Conservation (phyloP, 2,797 vertebrate genomes). For the Sebastes flavidus region DNA sequence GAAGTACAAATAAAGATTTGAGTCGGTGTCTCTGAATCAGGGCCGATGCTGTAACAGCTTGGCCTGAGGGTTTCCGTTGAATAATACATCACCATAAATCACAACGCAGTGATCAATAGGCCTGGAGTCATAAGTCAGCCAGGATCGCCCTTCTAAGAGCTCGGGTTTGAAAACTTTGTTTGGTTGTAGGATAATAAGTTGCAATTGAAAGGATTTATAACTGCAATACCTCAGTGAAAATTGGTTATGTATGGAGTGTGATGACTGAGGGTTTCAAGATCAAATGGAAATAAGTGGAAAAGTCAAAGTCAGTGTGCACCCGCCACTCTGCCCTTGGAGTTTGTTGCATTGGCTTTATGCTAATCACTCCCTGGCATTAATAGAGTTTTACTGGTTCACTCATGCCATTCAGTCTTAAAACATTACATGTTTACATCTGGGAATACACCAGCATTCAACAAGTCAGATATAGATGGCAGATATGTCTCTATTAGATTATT, state of each 20-base stretch:
- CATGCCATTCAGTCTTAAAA: not conserved
- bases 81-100: constrained; percentile 63
- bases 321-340: not conserved
- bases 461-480: not conserved
- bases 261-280: constrained; percentile 1
- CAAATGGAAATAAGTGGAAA: not conserved
- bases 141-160: not conserved
- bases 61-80: constrained; percentile 31
- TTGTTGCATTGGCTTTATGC: constrained; percentile 1
- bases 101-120: constrained; percentile 52
- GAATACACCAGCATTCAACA: not conserved
- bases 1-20: constrained; percentile 60
- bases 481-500: not conserved
- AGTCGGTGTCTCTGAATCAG: constrained; percentile 20
- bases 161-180: constrained; percentile 23
- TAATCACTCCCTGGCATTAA: not conserved
- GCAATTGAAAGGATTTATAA: constrained; percentile 15
- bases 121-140: constrained; percentile 5
- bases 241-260: not conserved
- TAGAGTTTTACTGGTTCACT: not conserved
- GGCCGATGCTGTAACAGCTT: constrained; percentile 10
- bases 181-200: constrained; percentile 4
- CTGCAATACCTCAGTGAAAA: not conserved
- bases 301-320: not conserved
- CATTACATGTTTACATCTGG: not conserved